Conservation (phyloP, 2,797 vertebrate genomes). For the Gastrophryne carolinensis region DNA sequence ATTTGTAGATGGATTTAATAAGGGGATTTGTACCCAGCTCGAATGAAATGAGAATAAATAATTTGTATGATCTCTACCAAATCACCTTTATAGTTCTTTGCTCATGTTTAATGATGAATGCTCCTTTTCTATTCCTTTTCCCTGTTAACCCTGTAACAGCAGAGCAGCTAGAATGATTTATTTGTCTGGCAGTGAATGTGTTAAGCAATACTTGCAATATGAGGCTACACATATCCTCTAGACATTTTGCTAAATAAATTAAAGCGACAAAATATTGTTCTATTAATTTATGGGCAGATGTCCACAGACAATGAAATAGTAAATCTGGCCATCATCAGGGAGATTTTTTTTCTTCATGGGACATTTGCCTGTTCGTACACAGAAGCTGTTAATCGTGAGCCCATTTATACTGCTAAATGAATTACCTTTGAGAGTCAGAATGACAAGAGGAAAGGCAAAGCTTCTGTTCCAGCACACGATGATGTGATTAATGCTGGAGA, state of each 20-base stretch:
- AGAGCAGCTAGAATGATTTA: background rate
- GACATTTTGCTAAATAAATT: background rate
- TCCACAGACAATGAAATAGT: slow-evolving; percentile 31
- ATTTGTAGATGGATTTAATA: slow-evolving; percentile 43
- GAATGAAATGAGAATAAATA: slow-evolving; percentile 44
- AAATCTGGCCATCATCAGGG: slow-evolving; percentile 33
- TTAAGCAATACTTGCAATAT: background rate
- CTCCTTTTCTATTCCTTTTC: background rate
- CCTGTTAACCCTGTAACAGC: background rate
- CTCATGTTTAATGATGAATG: slow-evolving; percentile 19
- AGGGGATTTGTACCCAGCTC: slow-evolving; percentile 26
- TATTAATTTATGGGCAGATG: slow-evolving; percentile 29
- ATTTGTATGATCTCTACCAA: slow-evolving; percentile 46
- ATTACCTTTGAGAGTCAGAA: slow-evolving; percentile 38
- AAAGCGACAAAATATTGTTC: slow-evolving; percentile 19
- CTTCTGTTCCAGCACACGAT: slow-evolving; percentile 42
- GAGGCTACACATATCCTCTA: background rate
- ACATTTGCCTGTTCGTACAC: background rate
- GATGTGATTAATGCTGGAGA: slow-evolving; percentile 46
- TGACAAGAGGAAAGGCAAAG: slow-evolving; percentile 34
- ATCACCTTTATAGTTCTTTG: slow-evolving; percentile 14
- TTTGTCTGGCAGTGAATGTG: background rate
- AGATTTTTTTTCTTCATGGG: slow-evolving; percentile 17
- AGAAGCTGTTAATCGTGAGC: slow-evolving; percentile 37
- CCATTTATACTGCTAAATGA: slow-evolving; percentile 46